Evolutionary conservation across 2,888 invertebrate species (phyloP).

Genomic region (Archips crataeganus): DNA sequence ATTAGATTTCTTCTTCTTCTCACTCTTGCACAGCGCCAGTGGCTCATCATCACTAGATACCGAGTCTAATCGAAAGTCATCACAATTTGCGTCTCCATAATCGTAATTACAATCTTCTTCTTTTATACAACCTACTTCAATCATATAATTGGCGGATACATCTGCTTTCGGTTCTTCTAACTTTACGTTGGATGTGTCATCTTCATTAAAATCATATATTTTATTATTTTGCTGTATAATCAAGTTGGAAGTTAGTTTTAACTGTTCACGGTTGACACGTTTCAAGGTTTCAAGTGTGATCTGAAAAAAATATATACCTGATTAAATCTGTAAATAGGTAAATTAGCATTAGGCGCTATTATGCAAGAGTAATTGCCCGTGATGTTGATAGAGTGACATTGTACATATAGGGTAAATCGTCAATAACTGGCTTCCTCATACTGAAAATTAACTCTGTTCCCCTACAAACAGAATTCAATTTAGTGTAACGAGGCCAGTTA

Average conservation of each 20-base stretch:
- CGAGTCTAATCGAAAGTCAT: constrained; percentile 47
- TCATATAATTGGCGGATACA: constrained; percentile 36
- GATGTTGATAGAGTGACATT: too few relatives aligned
- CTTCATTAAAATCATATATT: constrained; percentile 40
- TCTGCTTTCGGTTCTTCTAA: constrained; percentile 50
- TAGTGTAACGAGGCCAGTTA: too few relatives aligned
- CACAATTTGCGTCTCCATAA: constrained; percentile 17
- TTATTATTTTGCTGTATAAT: constrained; percentile 43
- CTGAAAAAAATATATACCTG: constrained; percentile 7
- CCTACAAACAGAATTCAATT: too few relatives aligned
- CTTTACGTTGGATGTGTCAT: constrained; percentile 50
- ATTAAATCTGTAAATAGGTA: too few relatives aligned
- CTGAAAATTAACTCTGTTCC: too few relatives aligned
- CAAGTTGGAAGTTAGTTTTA: constrained; percentile 55
- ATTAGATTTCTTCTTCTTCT: constrained; percentile 55
- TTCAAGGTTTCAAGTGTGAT: constrained; percentile 48
- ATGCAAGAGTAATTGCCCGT: too few relatives aligned
- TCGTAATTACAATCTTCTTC: constrained; percentile 54
- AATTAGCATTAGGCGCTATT: too few relatives aligned
- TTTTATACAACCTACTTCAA: constrained; percentile 56
- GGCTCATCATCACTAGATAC: constrained; percentile 70
- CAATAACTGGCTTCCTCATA: too few relatives aligned
- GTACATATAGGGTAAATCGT: too few relatives aligned
- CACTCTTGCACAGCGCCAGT: constrained; percentile 61
- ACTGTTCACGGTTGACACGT: constrained; percentile 47